Evolutionary conservation across 2,113 vertebrate genomes (phyloP).

Genomic region (Redunca redunca): DNA sequence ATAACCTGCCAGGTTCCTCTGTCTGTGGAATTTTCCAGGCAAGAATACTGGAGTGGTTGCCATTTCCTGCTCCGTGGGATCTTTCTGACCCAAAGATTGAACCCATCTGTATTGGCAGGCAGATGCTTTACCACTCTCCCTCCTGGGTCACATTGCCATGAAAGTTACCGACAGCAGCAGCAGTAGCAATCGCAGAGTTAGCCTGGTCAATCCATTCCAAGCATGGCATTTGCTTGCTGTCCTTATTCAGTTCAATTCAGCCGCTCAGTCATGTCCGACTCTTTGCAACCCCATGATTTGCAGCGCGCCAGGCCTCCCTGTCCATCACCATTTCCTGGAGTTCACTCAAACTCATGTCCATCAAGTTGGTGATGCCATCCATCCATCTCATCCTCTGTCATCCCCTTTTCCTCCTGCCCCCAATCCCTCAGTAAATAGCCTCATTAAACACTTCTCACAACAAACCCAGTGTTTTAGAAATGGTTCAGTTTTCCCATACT

Average conservation of each 20-base stretch:
- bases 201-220: fast-evolving
- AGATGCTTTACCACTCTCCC: neutral
- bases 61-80: neutral
- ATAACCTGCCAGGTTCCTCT: neutral
- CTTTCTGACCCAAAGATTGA: neutral
- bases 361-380: no score
- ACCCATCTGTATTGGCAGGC: neutral
- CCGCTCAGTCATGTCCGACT: no score
- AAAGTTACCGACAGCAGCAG: neutral
- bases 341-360: no score
- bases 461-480: neutral
- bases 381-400: no score
- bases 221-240: no score
- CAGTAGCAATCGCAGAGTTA: neutral
- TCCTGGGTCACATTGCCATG: neutral
- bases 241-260: no score
- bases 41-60: neutral
- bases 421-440: neutral
- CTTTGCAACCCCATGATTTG: no score
- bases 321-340: no score
- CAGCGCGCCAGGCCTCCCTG: no score
- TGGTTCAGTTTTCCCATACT: neutral
- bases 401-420: no score
- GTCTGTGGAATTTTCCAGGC: neutral
- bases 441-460: neutral